phyloP scores from a whole-genome alignment of 2,888 invertebrate species.

The Sphaerophoria rueppellii region DNA sequence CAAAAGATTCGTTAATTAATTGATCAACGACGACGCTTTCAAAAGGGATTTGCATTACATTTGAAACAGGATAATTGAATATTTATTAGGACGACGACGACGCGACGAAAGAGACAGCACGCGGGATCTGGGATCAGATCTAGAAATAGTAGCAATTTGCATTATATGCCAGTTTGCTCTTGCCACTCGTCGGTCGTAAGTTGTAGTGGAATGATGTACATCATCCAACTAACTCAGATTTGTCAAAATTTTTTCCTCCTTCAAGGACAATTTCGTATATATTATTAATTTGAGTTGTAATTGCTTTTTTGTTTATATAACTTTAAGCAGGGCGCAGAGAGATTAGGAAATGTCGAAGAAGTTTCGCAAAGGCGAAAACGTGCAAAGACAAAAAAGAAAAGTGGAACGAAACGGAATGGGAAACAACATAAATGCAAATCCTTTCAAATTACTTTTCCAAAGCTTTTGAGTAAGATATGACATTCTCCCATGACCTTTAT shows the following conservation, averaged over 20 bases:
- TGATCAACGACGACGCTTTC: constrained; percentile 73
- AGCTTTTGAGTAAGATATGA: constrained; percentile 21
- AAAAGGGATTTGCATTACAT: constrained; percentile 74
- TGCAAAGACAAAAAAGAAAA: neutral
- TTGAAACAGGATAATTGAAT: constrained; percentile 75
- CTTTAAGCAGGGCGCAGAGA: constrained; percentile 15
- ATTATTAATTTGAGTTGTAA: constrained; percentile 60
- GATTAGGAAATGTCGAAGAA: constrained; percentile 31
- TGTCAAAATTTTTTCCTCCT: constrained; percentile 35
- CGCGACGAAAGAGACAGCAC: neutral
- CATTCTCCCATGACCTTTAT: constrained; percentile 30
- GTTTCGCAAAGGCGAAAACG: neutral
- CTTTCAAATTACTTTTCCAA: constrained; percentile 35
- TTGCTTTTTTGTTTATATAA: constrained; percentile 32
- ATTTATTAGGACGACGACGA: constrained; percentile 73
- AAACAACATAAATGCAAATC: constrained; percentile 29
- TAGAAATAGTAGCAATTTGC: constrained; percentile 50
- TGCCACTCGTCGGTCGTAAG: neutral
- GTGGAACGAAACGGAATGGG: neutral
- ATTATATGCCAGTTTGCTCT: constrained; percentile 2
- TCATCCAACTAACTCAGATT: constrained; percentile 4
- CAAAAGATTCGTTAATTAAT: constrained; percentile 74
- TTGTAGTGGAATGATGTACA: no score
- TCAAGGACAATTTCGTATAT: constrained; percentile 28
- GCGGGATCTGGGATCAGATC: neutral